Evolutionary conservation across 2,888 invertebrate genomes (phyloP).

Genomic region (Neoaliturus tenellus): DNA sequence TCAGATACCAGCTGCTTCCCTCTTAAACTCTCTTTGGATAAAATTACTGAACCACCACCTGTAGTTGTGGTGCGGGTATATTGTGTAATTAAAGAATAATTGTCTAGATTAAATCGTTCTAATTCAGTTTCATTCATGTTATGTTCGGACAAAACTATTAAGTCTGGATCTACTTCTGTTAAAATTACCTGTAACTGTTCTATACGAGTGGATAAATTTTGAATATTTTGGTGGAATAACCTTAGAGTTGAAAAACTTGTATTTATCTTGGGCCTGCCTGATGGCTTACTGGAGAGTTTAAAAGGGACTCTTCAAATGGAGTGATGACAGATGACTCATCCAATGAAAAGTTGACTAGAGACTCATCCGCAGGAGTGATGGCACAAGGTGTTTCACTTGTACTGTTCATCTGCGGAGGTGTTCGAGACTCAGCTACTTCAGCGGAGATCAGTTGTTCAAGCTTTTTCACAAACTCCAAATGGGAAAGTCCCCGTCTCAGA

Average conservation of each 20-base stretch:
- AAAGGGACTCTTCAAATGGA: neutral
- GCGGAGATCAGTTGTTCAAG: neutral
- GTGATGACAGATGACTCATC: neutral
- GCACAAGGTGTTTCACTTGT: neutral
- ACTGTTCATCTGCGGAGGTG: neutral
- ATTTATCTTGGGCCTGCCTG: neutral
- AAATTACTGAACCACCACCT: neutral
- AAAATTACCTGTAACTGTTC: conserved; percentile 6
- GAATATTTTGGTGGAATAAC: conserved; percentile 5
- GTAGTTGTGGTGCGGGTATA: conserved; percentile 14
- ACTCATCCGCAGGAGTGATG: neutral
- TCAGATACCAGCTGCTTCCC: conserved; percentile 31
- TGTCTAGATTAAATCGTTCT: conserved; percentile 9
- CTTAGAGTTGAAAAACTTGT: neutral
- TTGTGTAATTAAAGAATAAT: neutral
- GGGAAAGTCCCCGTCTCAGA: conserved; percentile 12
- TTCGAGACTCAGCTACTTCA: neutral
- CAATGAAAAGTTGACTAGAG: too few relatives aligned
- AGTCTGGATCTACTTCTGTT: neutral
- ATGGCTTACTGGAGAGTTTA: neutral
- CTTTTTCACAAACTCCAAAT: neutral
- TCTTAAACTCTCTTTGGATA: conserved; percentile 7
- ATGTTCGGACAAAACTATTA: conserved; percentile 25
- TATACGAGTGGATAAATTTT: neutral
- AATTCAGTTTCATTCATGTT: conserved; percentile 7